Evolutionary conservation across 2,113 vertebrate genomes (phyloP), one percentile per base, ranked within the genome.

Genomic region (Ondatra zibethicus): DNA sequence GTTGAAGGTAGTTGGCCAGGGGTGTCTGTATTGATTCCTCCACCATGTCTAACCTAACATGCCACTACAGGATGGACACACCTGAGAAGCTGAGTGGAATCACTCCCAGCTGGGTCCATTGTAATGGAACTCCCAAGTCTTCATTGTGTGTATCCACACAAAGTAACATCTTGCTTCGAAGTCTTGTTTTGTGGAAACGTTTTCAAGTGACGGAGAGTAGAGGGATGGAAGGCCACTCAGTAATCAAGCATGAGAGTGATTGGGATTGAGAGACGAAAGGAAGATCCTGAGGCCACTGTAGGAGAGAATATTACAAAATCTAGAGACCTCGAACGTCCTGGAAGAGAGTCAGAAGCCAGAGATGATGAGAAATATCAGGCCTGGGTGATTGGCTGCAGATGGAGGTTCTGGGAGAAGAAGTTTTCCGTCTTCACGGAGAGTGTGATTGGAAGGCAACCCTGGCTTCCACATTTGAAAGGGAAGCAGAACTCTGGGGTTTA

Each of bases 141-240:
- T 92, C 3, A 2, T 27, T 82, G 63, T 52, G 50, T 17, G n/a
- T 52, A 3, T 31, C 16, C 8, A 63, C 33, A 12, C 9, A 12
- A 8, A 6, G 65, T 61, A 91, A 12, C 31, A 1, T 50, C 65
- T 85, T 36, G 23, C 58, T 70, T 65, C 68, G 75, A 89, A 95
- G 47, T 50, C 80, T 73, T n/a, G 10, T 27, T 89, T 68, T 91
- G n/a, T 42, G 78, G 68, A 91, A 96, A 47, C 33, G 50, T 84
- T 89, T 88, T 87, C 86, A 84, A 80, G 42, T 70, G 75, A 89
- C 19, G 81, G 84, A 63, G 86, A n/a, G 27, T 76, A 73, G 92
- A 52, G 88, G 81, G 29, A 73, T 8, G 2, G 66, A 65, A 36
- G 89, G 80, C 66, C 77, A 21, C 31, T 50, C 36, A 78, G 58